Evolutionary conservation across 2,888 invertebrate genomes (phyloP), one percentile per base, ranked within the genome.

Genomic region (Hoplodrina ambigua): DNA sequence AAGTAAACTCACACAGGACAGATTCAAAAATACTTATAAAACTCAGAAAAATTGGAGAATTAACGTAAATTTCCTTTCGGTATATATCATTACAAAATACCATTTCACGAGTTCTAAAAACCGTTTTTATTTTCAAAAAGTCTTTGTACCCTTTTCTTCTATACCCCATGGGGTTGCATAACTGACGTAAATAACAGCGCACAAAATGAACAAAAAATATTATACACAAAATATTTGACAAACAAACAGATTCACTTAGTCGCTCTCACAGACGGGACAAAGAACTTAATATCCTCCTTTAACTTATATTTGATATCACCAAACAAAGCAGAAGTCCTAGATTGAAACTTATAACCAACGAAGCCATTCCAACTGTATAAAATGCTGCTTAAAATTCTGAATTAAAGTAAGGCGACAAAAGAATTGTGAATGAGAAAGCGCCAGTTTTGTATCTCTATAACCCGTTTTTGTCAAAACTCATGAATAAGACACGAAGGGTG

Each of bases 391-490:
- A 81, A 84, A 83, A 84, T 84, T 83, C 84, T 30, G 76, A 82
- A 85, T 84, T 80, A 82, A 82, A 76, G 76, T 84, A 78, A 78
- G 68, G 74, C 62, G 78, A 84, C 84, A 85, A 85, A 84, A 84
- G 84, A 84, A 85, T 82, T 81, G 78, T 65, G 76, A 80, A 84
- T 84, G 78, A 85, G 77, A 83, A 82, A 84, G 80, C 78, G 72
- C 74, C 80, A 82, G 84, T 84, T 84, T 84, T 85, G 85, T 85
- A 78, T 82, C 73, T 77, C 46, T 74, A 68, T 85, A 84, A 83
- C 84, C 85, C 82, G 75, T 82, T 80, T 85, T 77, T 84, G 86
- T 86, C 84, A 81, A 78, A 85, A 78, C 80, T 88, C 89, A 88
- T 88, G 88, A 88, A 88, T 88, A 88, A 85, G 81, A 80, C 83